These are phyloP conservation scores for Menura novaehollandiae DNA, from an alignment of 2,113 vertebrate species.

Conservation along the genomic window DNA sequence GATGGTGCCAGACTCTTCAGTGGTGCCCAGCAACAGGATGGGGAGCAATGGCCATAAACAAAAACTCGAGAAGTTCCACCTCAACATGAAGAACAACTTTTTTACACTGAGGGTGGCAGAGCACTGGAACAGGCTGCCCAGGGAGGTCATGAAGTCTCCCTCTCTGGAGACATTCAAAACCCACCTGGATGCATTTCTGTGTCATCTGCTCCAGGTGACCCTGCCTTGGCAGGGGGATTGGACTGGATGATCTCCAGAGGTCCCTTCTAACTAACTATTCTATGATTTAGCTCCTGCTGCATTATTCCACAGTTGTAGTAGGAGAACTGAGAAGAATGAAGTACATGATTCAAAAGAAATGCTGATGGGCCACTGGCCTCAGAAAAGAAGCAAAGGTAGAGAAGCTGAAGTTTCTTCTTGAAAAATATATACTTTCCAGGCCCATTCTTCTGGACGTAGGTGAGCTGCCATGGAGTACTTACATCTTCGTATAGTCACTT, in stretches of 20 bases:
- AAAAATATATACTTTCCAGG: not conserved
- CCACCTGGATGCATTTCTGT: not conserved
- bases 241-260: not conserved
- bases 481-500: not conserved
- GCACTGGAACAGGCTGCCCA: not conserved
- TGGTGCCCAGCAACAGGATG: not conserved
- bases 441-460: rapidly evolving
- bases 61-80: not conserved
- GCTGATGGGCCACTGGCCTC: not conserved
- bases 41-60: not conserved
- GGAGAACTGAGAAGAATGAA: not conserved
- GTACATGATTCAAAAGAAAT: not conserved
- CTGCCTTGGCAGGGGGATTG: not conserved
- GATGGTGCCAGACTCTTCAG: not conserved
- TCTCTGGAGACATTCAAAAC: not conserved
- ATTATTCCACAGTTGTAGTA: not conserved
- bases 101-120: not conserved
- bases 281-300: not conserved
- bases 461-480: not conserved
- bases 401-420: not conserved
- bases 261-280: not conserved
- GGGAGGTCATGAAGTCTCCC: not conserved
- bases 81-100: not conserved
- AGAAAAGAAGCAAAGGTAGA: not conserved
- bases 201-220: not conserved